phyloP scores from a whole-genome alignment of 1,140 invertebrate species.

The Schmidtea mediterranea region DNA sequence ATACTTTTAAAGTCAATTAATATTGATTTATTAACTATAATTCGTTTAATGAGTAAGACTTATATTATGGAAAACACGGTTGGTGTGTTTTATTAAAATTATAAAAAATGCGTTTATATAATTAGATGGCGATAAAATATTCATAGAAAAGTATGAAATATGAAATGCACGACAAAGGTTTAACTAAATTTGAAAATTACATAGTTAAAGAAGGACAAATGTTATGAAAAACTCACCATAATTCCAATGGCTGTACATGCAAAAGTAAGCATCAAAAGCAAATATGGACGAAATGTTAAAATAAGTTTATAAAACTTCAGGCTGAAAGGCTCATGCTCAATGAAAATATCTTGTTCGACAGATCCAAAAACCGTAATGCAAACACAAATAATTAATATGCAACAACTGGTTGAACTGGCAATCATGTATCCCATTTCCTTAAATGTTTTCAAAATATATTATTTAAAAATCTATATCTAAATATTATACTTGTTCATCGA shows the following conservation, averaged over 20 bases:
- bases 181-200: no score
- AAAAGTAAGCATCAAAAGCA: constrained; percentile 15
- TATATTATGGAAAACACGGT: no score
- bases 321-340: constrained; percentile 8
- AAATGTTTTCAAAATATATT: constrained; percentile 10
- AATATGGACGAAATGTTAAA: constrained; percentile 15
- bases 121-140: no score
- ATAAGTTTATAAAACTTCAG: constrained; percentile 14
- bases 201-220: no score
- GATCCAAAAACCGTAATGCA: constrained; percentile 13
- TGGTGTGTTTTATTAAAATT: no score
- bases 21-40: no score
- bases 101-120: no score
- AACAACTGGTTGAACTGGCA: constrained; percentile 13
- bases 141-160: no score
- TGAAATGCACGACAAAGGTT: no score
- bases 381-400: constrained; percentile 14
- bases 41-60: no score
- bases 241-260: constrained; percentile 17
- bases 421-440: constrained; percentile 9
- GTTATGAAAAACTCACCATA: constrained; percentile 13
- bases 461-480: constrained; percentile 5
- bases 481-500: no score
- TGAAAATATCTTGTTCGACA: constrained; percentile 15
- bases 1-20: no score